Evolutionary conservation across 2,113 vertebrate species (phyloP).

Genomic region (Chrysemys picta): DNA sequence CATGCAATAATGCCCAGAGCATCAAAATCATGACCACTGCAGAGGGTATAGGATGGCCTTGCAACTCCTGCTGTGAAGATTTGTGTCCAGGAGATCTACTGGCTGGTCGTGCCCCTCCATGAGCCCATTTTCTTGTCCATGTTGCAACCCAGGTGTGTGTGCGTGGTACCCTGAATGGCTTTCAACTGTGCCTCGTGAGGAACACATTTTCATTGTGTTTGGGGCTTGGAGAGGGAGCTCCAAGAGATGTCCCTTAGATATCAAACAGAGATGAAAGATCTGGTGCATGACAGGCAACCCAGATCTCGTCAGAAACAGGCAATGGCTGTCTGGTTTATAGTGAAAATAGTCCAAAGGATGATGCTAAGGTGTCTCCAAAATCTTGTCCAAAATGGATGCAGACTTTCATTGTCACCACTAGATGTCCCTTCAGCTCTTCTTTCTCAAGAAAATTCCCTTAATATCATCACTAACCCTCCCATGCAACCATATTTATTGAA

Average conservation of each 20-base stretch:
- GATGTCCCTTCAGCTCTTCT: conserved; percentile 67
- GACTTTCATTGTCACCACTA: conserved; percentile 46
- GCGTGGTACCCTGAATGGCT: background rate
- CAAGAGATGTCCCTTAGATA: background rate
- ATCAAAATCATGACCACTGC: background rate
- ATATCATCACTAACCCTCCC: background rate
- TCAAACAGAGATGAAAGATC: background rate
- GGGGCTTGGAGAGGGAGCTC: rapidly evolving
- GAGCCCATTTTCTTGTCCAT: rapidly evolving
- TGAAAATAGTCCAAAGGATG: rapidly evolving
- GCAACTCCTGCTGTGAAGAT: rapidly evolving
- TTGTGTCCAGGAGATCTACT: background rate
- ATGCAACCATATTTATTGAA: background rate
- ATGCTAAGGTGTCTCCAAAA: background rate
- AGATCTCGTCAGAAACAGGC: rapidly evolving
- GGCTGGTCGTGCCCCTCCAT: rapidly evolving
- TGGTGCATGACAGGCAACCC: background rate
- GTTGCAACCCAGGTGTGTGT: rapidly evolving
- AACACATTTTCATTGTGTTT: background rate
- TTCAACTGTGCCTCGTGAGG: background rate
- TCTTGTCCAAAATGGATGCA: background rate
- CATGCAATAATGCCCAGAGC: background rate
- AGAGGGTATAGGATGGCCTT: background rate
- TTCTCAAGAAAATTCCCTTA: background rate
- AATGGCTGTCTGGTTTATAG: background rate